Evolutionary conservation across 64 coral and sea anemone genomes (phyloP).

Genomic region (Stichodactyla mertensii): DNA sequence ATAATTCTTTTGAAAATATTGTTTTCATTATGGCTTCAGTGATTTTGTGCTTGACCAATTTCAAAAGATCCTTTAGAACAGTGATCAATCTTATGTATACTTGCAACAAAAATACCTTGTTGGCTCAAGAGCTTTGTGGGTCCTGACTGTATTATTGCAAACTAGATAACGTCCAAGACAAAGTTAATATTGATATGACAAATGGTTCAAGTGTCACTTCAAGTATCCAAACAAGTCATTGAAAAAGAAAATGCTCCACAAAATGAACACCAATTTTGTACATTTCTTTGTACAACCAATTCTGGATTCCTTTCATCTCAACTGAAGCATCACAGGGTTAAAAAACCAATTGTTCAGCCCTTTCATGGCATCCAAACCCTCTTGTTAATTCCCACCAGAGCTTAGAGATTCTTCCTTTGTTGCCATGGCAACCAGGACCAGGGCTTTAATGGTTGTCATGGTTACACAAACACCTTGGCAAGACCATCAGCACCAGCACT

Average conservation of each 20-base stretch:
- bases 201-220: constrained; percentile 3
- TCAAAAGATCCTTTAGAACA: constrained; percentile 1
- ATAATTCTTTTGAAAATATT: neutral
- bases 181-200: neutral
- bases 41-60: neutral
- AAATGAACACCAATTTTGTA: neutral
- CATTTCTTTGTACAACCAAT: neutral
- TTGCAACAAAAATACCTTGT: neutral
- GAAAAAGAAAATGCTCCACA: neutral
- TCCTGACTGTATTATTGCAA: neutral
- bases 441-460: neutral
- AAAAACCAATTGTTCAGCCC: neutral
- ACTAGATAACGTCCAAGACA: neutral
- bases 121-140: neutral
- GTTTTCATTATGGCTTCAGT: neutral
- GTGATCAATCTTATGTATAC: neutral
- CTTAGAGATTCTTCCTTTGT: constrained; percentile 6
- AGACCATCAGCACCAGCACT: constrained; percentile 97
- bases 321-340: neutral
- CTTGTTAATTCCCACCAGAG: neutral
- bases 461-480: constrained; percentile 93
- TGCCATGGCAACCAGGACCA: neutral
- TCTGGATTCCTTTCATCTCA: neutral
- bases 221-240: neutral
- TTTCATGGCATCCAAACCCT: neutral